Percentiles rank a stretch among this genome's conserved stretches.
phyloP scores from a whole-genome alignment of 2,797 vertebrate genomes.

The Cossypha heuglini region DNA sequence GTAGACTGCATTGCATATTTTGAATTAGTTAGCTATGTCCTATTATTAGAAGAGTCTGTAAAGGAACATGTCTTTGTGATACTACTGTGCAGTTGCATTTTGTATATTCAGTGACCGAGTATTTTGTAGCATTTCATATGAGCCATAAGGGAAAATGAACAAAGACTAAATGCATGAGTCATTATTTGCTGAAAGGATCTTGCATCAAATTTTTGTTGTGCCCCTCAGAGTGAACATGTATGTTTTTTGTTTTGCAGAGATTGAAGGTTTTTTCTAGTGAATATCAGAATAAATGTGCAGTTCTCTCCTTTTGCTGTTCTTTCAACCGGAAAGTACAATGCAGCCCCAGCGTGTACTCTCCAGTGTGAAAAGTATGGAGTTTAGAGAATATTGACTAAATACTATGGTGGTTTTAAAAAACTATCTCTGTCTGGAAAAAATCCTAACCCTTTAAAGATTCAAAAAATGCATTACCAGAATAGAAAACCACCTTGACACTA shows the following conservation, averaged over 20 bases:
- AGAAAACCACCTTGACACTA: neutral
- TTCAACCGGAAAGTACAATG: constrained; percentile 28
- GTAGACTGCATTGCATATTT: neutral
- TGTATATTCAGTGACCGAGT: constrained; percentile 51
- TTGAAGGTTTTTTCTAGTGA: neutral
- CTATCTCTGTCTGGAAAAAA: neutral
- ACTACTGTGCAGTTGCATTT: constrained; percentile 18
- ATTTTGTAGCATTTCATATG: neutral
- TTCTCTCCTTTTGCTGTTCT: constrained; percentile 43
- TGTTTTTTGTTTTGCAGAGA: neutral
- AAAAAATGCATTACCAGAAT: neutral
- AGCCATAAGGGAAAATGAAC: constrained; percentile 5
- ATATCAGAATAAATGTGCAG: constrained; percentile 27
- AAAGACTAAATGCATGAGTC: constrained; percentile 50
- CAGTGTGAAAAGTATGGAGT: neutral
- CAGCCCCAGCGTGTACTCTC: constrained; percentile 11
- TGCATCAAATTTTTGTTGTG: neutral
- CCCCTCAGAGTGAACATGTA: neutral
- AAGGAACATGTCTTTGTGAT: neutral
- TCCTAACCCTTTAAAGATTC: neutral
- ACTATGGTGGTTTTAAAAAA: neutral
- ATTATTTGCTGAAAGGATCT: constrained; percentile 31
- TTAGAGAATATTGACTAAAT: neutral
- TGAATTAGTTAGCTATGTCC: neutral
- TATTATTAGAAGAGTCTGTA: neutral